Evolutionary conservation across 2,113 vertebrate species (phyloP), one percentile per base, ranked within the genome.

Genomic region (Tichodroma muraria): DNA sequence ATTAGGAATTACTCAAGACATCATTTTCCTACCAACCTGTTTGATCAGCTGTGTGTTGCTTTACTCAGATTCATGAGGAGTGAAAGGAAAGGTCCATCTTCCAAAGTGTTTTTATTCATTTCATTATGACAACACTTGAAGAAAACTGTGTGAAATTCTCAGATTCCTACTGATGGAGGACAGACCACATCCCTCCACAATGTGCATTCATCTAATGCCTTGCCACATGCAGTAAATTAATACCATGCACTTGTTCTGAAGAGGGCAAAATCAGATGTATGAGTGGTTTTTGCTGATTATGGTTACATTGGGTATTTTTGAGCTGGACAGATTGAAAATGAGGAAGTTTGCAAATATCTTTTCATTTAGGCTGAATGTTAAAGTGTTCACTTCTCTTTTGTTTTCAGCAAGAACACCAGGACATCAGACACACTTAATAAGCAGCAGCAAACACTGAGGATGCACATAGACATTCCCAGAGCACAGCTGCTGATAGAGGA

Each of bases 401-500:
- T 96, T 91, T 95, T 53, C 96, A 99, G 99, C 97, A 99, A 99
- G 97, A 99, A 99, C 92, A 99, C 99, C 5, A 98, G 99, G 90
- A 99, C 99, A 3, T 99, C 99, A 2, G 99, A 99, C 87, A 99
- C 99, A 4, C 97, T 99, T 84, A 99, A 99, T 95, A 99, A 99
- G 96, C 99, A 99, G 95, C 99, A 99, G 93, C 99, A 99, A 96
- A 99, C 99, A 0, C 92, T 99, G 78, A 97, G 99, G 82, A 99
- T 99, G 99, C 99, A 99, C 97, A 99, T 99, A 60, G 99, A 99
- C 94, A 99, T 99, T 93, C 99, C 99, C 86, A 98, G 99, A 97
- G 99, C 99, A n/a, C 99, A 99, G 95, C 99, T 99, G 42, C 97
- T 99, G 88, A 99, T 99, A 31, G 99, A 99, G 96, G 99, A 99